Conservation (phyloP, 2,888 invertebrate species). For the Pediacus dermestoides region DNA sequence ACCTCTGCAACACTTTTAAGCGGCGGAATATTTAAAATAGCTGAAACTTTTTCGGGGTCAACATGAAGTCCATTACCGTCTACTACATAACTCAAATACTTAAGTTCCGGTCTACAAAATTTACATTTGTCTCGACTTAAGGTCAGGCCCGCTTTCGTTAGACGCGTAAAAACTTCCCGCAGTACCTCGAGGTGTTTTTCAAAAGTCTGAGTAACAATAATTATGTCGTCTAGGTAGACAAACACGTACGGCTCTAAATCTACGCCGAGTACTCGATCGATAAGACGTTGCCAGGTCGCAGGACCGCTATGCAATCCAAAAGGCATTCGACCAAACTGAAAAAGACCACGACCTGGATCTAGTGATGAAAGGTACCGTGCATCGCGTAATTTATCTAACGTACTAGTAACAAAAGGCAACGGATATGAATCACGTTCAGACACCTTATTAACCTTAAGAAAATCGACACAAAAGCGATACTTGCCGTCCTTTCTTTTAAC, state of each 20-base stretch:
- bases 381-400: slow-evolving; percentile 20
- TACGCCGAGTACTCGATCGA: slow-evolving; percentile 26
- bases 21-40: slow-evolving; percentile 8
- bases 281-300: slow-evolving; percentile 29
- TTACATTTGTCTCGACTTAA: slow-evolving; percentile 17
- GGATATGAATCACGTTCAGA: slow-evolving; percentile 24
- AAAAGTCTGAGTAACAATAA: slow-evolving; percentile 24
- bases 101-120: slow-evolving; percentile 14
- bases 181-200: slow-evolving; percentile 23
- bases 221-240: slow-evolving; percentile 31
- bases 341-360: slow-evolving; percentile 28
- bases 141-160: slow-evolving; percentile 25
- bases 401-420: slow-evolving; percentile 16
- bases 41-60: slow-evolving; percentile 16
- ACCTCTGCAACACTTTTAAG: slow-evolving; percentile 11
- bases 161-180: slow-evolving; percentile 23
- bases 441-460: slow-evolving; percentile 24
- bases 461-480: slow-evolving; percentile 30
- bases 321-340: slow-evolving; percentile 31
- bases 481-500: slow-evolving; percentile 36
- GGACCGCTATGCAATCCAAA: slow-evolving; percentile 30
- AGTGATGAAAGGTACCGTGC: slow-evolving; percentile 18
- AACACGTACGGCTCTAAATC: slow-evolving; percentile 27
- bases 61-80: slow-evolving; percentile 12
- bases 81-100: slow-evolving; percentile 19